These are phyloP conservation scores for Actinernus sp. DNA, from an alignment of 92 coral and sea anemone genomes.

Conservation along the genomic window DNA sequence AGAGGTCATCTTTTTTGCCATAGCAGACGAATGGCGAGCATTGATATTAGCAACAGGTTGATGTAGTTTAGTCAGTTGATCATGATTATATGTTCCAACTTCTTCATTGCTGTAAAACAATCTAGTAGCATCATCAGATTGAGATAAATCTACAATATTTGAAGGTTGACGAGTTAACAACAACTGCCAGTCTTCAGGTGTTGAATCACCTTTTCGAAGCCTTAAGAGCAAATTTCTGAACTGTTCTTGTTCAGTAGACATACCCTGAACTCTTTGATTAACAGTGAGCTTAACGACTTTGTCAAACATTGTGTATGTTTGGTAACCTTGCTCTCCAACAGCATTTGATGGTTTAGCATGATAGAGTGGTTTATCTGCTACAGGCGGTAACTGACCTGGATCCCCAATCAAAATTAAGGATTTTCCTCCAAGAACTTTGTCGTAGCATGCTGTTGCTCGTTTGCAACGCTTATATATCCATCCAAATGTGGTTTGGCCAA, in stretches of 20 bases:
- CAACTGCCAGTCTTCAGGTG: slow-evolving; percentile 59
- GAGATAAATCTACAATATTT: slow-evolving; percentile 11
- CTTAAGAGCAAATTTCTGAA: too few relatives aligned
- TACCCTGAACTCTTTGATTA: slow-evolving; percentile 60
- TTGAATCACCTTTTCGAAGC: slow-evolving; percentile 59
- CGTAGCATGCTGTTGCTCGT: slow-evolving; percentile 51
- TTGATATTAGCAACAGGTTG: slow-evolving; percentile 53
- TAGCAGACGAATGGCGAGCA: too few relatives aligned
- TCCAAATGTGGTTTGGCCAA: slow-evolving; percentile 64
- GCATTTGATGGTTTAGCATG: slow-evolving; percentile 52
- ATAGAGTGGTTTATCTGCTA: slow-evolving; percentile 63
- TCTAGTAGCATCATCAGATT: too few relatives aligned
- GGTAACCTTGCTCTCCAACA: slow-evolving; percentile 65
- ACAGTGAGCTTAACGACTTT: too few relatives aligned
- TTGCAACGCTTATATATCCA: slow-evolving; percentile 52
- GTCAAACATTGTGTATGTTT: slow-evolving; percentile 28
- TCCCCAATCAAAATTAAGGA: slow-evolving; percentile 53
- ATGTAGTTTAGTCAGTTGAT: slow-evolving; percentile 35
- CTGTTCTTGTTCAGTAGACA: slow-evolving; percentile 27
- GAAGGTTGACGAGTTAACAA: slow-evolving; percentile 59
- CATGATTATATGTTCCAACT: slow-evolving; percentile 41
- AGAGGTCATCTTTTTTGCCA: too few relatives aligned
- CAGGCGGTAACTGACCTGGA: too few relatives aligned
- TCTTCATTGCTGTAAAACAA: too few relatives aligned
- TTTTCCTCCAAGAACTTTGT: slow-evolving; percentile 37